Evolutionary conservation across 2,888 invertebrate species (phyloP).

Genomic region (Ecliptopera silaceata): DNA sequence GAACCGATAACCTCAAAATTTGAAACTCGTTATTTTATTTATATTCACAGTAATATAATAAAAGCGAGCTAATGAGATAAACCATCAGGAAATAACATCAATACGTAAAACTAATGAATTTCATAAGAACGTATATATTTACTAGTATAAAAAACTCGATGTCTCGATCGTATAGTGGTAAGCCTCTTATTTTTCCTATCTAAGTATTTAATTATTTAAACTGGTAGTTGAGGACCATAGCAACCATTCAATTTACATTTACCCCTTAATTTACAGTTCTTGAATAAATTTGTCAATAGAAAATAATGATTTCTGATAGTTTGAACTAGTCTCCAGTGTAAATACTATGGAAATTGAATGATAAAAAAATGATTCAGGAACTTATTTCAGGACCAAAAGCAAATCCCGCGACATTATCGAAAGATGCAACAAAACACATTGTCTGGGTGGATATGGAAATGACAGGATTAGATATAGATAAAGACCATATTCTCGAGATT

Average conservation of each 20-base stretch:
- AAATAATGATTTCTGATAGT: too few species aligned
- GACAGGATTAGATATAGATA: constrained; percentile 92
- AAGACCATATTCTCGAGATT: constrained; percentile 93
- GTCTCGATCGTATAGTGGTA: constrained; percentile 15
- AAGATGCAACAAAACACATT: constrained; percentile 67
- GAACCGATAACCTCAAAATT: too few species aligned
- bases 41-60: neutral
- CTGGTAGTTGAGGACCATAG: too few species aligned
- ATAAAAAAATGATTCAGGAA: neutral
- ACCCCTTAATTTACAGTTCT: too few species aligned
- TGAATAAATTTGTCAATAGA: too few species aligned
- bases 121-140: constrained; percentile 3
- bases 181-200: too few species aligned
- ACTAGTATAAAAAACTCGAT: constrained; percentile 1
- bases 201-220: too few species aligned
- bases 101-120: constrained; percentile 19
- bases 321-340: too few species aligned
- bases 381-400: constrained; percentile 13
- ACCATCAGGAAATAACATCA: neutral
- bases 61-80: too few species aligned
- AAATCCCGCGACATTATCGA: constrained; percentile 7
- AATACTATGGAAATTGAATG: too few species aligned
- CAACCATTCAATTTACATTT: too few species aligned
- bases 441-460: constrained; percentile 94
- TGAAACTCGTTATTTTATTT: neutral